Evolutionary conservation across 1,140 invertebrate genomes (phyloP).

Genomic region (Orius insidiosus): DNA sequence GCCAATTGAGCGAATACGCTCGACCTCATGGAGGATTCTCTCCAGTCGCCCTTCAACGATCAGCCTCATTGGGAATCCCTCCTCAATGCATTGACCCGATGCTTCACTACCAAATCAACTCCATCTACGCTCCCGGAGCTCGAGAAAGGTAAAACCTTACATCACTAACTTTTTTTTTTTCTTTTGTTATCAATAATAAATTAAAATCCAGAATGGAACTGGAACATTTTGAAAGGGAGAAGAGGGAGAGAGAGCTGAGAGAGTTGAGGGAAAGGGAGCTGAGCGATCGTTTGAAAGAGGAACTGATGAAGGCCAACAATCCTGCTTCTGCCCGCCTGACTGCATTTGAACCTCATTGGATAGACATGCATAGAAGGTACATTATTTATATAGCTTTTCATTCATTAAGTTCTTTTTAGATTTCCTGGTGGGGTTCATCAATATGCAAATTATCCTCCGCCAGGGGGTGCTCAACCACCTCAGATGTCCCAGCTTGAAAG

Average conservation of each 20-base stretch:
- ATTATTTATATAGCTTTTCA: slow-evolving; percentile 5
- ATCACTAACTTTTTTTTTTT: slow-evolving; percentile 4
- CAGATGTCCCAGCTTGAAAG: slow-evolving; percentile 44
- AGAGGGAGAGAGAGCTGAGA: slow-evolving; percentile 64
- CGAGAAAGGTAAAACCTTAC: slow-evolving; percentile 38
- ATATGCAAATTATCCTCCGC: slow-evolving; percentile 29
- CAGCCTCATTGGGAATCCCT: slow-evolving; percentile 30
- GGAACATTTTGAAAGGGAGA: slow-evolving; percentile 66
- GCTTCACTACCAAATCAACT: slow-evolving; percentile 49
- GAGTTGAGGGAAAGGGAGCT: slow-evolving; percentile 70
- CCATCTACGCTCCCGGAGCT: slow-evolving; percentile 54
- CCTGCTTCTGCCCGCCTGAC: slow-evolving; percentile 33
- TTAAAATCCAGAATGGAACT: slow-evolving; percentile 39
- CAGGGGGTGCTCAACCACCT: slow-evolving; percentile 24
- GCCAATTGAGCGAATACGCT: slow-evolving; percentile 73
- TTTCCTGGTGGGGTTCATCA: slow-evolving; percentile 22
- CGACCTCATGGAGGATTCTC: slow-evolving; percentile 74
- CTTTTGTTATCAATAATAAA: slow-evolving; percentile 6
- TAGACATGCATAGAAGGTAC: slow-evolving; percentile 68
- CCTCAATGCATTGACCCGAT: slow-evolving; percentile 56
- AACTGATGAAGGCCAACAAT: slow-evolving; percentile 46
- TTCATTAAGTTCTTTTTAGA: slow-evolving; percentile 17
- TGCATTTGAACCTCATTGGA: slow-evolving; percentile 72
- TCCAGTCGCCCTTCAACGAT: slow-evolving; percentile 38
- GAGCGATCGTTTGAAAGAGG: slow-evolving; percentile 64